Conservation (phyloP, 2,113 vertebrate genomes). For the Sceloporus tristichus region DNA sequence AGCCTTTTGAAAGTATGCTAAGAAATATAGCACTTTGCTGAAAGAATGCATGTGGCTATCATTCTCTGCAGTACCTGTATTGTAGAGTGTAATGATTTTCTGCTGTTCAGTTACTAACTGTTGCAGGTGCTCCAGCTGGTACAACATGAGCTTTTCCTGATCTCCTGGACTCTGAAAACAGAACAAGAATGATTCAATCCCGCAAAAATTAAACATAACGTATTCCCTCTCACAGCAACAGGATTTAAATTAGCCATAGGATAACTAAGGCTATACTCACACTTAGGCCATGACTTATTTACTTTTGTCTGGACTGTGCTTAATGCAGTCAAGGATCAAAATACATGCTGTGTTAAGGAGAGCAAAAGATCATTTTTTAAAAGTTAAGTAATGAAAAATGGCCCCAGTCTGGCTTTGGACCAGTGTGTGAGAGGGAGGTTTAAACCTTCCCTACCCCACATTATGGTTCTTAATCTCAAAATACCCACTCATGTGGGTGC, state of each 20-base stretch:
- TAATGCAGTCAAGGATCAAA: too few relatives aligned
- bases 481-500: too few relatives aligned
- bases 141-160: conserved; percentile 58
- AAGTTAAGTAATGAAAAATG: too few relatives aligned
- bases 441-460: too few relatives aligned
- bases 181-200: not conserved
- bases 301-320: not conserved
- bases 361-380: too few relatives aligned
- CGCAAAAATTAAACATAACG: not conserved
- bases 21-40: not conserved
- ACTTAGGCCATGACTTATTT: too few relatives aligned
- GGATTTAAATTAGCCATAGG: not conserved
- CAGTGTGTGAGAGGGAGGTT: too few relatives aligned
- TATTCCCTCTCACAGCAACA: not conserved
- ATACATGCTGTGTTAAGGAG: too few relatives aligned
- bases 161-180: conserved; percentile 50
- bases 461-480: too few relatives aligned
- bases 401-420: too few relatives aligned
- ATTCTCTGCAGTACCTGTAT: conserved; percentile 59
- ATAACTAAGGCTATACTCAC: not conserved
- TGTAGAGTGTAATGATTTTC: conserved; percentile 68
- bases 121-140: conserved; percentile 72
- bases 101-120: conserved; percentile 74
- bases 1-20: not conserved
- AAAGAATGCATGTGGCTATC: not conserved